Evolutionary conservation across 2,888 invertebrate genomes (phyloP).

Genomic region (Ichneumon xanthorius): DNA sequence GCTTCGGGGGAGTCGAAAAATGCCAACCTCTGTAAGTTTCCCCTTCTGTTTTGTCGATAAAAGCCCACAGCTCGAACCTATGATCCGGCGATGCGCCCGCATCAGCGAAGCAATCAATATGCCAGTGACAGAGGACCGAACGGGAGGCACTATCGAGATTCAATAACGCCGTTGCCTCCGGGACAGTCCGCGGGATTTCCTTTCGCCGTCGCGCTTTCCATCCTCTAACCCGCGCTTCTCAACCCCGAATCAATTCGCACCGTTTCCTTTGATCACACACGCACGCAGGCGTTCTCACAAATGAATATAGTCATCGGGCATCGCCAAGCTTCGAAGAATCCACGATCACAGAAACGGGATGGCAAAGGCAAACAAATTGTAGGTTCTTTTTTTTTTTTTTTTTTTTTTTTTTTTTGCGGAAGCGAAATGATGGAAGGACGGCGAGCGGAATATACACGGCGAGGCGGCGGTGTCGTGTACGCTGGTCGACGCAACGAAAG

Average conservation of each 20-base stretch:
- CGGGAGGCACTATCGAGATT: neutral
- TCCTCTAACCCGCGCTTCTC: neutral
- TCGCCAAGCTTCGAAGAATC: neutral
- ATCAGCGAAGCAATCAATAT: constrained; percentile 7
- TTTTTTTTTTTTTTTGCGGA: neutral
- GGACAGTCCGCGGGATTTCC: neutral
- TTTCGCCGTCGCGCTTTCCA: neutral
- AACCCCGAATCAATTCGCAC: neutral
- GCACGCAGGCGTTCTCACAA: neutral
- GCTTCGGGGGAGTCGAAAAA: no score
- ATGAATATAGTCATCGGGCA: neutral
- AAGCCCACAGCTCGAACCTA: neutral
- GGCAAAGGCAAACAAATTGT: constrained; percentile 8
- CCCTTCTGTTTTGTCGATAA: neutral
- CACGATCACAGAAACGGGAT: neutral
- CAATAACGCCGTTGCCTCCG: neutral
- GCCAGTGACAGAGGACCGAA: neutral
- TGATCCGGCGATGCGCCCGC: neutral
- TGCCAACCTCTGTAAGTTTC: neutral
- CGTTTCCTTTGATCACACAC: constrained; percentile 23
- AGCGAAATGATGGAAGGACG: neutral
- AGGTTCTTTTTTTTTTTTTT: neutral
- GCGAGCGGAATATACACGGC: neutral
- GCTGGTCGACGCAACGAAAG: constrained; percentile 50
- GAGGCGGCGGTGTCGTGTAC: neutral